Base-by-base conservation (phyloP, 1,140 invertebrate species). In the Chymomyza costata region DNA sequence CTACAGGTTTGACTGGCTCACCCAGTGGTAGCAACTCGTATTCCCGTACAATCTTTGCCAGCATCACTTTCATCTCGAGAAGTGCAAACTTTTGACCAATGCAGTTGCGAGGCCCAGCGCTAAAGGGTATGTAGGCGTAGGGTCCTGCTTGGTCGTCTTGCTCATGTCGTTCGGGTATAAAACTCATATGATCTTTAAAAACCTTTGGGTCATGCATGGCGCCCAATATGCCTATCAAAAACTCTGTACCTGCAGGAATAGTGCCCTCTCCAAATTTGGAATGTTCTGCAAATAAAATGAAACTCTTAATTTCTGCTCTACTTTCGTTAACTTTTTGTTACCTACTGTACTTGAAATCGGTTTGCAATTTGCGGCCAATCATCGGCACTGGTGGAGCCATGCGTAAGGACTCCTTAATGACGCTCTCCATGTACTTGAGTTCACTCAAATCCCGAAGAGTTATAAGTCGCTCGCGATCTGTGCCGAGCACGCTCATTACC, bases 341-440 rank as follows among this genome's bases (percentile, higher is more conserved):
- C 70, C 44, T 57, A 84, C 82, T 64, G 43, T 78, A 82, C 19
- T 69, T 69, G 0, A 82, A 86, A 37, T 95, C 92, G 71, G 92
- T 86, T 21, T 90, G 90, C 1, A 93, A 61, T 54, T 89, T 86
- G 55, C 94, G 86, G 1, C 90, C 83, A 6, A 84, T 50, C 0
- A 84, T 5, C 0, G 83, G 80, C 5, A 92, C 91, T 0, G 91
- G 88, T 1, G 92, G 92, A 82, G 89, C 92, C 8, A 93, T 66
- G 30, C 92, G 86, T 8, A 93, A 71, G 0, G 89, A 86, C 83
- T 93, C 92, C 83, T 93, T 93, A 8, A 93, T 88, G 15, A 91
- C 90, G 74, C 89, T 88, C 53, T 93, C 93, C 50, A 92, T 71
- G 65, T 92, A 93, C 71, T 90, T 90, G 40, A 94, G 65, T 31